phyloP scores from a whole-genome alignment of 2,797 vertebrate genomes.

The Clarias platycephalus region DNA sequence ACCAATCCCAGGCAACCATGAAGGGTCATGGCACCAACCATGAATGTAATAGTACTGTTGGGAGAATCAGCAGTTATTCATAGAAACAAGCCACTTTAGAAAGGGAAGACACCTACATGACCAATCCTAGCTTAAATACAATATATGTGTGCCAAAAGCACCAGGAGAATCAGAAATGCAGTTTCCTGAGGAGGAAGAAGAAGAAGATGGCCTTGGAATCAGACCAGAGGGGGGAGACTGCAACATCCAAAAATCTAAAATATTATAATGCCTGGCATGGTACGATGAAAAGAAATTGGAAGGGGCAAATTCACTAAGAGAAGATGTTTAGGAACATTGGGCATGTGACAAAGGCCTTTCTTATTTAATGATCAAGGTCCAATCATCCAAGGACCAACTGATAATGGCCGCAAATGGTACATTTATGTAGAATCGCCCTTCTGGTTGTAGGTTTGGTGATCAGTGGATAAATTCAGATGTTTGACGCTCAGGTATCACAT shows the following conservation, averaged over 20 bases:
- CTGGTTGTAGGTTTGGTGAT: neutral
- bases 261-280: neutral
- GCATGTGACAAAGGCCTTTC: neutral
- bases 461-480: neutral
- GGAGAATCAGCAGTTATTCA: conserved; percentile 65
- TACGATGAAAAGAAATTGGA: neutral
- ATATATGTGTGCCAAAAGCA: conserved; percentile 89
- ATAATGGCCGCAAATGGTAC: neutral
- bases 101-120: conserved; percentile 81
- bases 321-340: neutral
- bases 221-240: no score
- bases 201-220: conserved; percentile 46
- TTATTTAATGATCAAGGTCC: neutral
- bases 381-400: neutral
- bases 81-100: conserved; percentile 74
- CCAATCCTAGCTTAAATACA: conserved; percentile 77
- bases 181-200: conserved; percentile 79
- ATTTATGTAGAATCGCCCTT: neutral
- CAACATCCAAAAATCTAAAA: neutral
- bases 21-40: conserved; percentile 74
- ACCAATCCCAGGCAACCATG: conserved; percentile 63
- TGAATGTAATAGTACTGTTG: conserved; percentile 76
- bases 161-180: conserved; percentile 91
- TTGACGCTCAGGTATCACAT: neutral
- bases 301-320: neutral